These are phyloP conservation scores for Venturia canescens DNA, from an alignment of 1,140 invertebrate genomes.

Conservation along the genomic window DNA sequence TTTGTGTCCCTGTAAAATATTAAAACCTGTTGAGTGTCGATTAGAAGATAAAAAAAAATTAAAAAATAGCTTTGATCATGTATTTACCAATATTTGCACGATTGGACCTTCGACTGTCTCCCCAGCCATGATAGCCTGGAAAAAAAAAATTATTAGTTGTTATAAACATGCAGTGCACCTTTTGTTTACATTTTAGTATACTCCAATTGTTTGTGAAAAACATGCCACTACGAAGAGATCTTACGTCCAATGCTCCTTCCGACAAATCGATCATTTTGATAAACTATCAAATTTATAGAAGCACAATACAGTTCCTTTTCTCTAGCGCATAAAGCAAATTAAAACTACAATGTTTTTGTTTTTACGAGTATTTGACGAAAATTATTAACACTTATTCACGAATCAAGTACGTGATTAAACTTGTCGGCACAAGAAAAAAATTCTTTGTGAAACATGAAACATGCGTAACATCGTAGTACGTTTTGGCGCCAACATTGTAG, in stretches of 20 bases:
- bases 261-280: constrained; percentile 5
- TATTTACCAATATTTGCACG: constrained; percentile 8
- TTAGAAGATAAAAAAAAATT: not conserved
- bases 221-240: not conserved
- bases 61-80: not conserved
- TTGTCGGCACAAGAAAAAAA: not conserved
- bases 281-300: not conserved
- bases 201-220: not conserved
- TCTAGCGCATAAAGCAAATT: no score
- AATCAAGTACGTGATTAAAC: not conserved
- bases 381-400: not conserved
- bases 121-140: constrained; percentile 1
- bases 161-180: no score
- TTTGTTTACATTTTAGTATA: not conserved
- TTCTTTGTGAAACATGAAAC: not conserved
- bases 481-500: constrained; percentile 6
- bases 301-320: not conserved
- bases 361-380: not conserved
- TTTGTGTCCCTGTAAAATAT: constrained; percentile 78
- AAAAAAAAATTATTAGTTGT: not conserved
- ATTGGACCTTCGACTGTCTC: constrained; percentile 1
- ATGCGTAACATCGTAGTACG: not conserved
- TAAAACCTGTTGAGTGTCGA: constrained; percentile 27
- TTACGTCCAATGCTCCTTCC: constrained; percentile 26
- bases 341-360: not conserved